A percentile compares a stretch with the other conserved stretches of the same genome.
These are phyloP conservation scores for Chionis minor DNA, from an alignment of 2,113 vertebrate species.

Conservation along the genomic window DNA sequence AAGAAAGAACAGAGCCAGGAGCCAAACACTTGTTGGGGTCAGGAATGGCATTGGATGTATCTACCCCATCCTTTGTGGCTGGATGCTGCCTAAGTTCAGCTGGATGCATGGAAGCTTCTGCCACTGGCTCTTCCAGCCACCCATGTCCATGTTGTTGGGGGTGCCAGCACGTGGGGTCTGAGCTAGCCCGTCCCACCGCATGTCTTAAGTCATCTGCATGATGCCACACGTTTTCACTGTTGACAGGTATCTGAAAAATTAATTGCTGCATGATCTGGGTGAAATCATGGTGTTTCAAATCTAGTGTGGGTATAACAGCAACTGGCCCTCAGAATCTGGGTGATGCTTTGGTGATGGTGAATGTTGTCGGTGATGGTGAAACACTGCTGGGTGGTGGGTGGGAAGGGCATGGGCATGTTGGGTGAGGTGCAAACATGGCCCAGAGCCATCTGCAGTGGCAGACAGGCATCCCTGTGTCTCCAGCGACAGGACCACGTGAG, in stretches of 20 bases:
- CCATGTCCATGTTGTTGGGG: not conserved
- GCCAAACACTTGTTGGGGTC: not conserved
- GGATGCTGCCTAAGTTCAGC: not conserved
- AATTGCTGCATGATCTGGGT: not conserved
- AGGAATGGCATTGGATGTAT: not conserved
- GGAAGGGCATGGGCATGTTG: not conserved
- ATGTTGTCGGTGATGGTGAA: not conserved
- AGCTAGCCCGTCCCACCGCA: not conserved
- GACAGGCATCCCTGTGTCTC: not conserved
- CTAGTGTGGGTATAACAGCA: rapidly evolving
- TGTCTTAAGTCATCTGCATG: not conserved
- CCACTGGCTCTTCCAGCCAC: rapidly evolving
- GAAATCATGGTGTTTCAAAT: not conserved
- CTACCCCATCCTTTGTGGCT: not conserved
- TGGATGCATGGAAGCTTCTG: not conserved
- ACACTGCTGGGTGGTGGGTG: not conserved
- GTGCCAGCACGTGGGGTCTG: rapidly evolving
- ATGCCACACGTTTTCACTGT: not conserved
- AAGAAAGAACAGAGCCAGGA: not conserved
- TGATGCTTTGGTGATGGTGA: not conserved
- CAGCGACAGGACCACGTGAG: not conserved
- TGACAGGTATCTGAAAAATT: not conserved
- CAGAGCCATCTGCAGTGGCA: not conserved
- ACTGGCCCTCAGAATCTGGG: rapidly evolving
- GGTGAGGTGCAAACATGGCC: not conserved